Base-by-base conservation (phyloP, 2,888 invertebrate genomes). In the Lepidocyrtinus sp. region DNA sequence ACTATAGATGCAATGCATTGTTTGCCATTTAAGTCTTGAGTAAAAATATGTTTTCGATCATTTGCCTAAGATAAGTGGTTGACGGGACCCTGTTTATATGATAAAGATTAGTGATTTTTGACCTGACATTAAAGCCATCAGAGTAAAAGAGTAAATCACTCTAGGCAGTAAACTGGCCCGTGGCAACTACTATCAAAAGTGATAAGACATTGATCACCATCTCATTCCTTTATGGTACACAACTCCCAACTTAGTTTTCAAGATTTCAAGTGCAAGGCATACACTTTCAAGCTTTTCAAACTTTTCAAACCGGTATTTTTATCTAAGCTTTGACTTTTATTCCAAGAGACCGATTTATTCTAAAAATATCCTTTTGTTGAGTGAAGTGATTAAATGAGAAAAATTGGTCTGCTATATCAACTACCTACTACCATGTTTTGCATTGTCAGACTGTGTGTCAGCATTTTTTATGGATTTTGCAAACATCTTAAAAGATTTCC, bases 141-240 rank as follows among this genome's bases (percentile, higher is more conserved):
- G n/a, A n/a, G n/a, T n/a, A n/a, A n/a, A n/a, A n/a, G n/a, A n/a
- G n/a, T n/a, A n/a, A n/a, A n/a, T n/a, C n/a, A n/a, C n/a, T n/a
- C 12, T 17, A n/a, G 65, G 55, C 25, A 64, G 55, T 65, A 59
- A 50, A 50, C 62, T 71, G 74, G 75, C 81, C 81, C 81, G 81
- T 81, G 81, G 81, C 81, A 81, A 81, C 81, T 72, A 68, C 27
- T 81, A 81, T 81, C 81, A 69, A 9, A 59, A 59, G 26, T 68
- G 50, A 67, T 74, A 63, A 5, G 59, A 19, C 36, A 3, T 62
- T 25, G 15, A 59, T 59, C 59, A 59, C 22, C 59, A 19, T 59
- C 50, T 59, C 3, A 3, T 59, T 2, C 19, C 59, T 59, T 59
- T 21, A 21, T n/a, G 55, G 55, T 55, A 21, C 21, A 21, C 21